Evolutionary conservation across 2,113 vertebrate species (phyloP), one percentile per base, ranked within the genome.

Genomic region (Osmerus mordax): DNA sequence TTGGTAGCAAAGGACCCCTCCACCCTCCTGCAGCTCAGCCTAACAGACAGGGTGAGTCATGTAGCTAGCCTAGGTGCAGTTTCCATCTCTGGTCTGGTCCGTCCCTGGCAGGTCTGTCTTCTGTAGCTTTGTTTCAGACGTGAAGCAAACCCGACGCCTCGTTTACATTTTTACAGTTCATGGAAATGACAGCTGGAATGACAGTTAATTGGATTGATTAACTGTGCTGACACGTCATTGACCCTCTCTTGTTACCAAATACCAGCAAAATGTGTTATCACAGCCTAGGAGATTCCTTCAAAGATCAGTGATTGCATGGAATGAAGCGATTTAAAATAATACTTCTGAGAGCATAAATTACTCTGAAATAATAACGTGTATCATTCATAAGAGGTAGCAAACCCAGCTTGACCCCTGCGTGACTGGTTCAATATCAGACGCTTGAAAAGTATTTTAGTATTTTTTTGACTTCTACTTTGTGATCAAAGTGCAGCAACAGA

Each of bases 401-500:
- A 75, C 21, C 69, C 72, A 7, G 58, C 55, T 78, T 85, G 84
- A 82, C 83, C 85, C 88, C 82, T 61, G 64, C 71, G 55, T 86
- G 86, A 88, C 87, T 87, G 8, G 64, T 72, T 73, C 56, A 81
- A 65, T 79, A 79, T 67, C 19, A 32, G 75, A 25, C 78, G 76
- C 77, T 77, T 61, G 70, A 78, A 80, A 76, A 76, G 69, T 32
- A 36, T 64, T 8, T 64, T 83, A 75, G 63, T 36, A 7, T 47
- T 59, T 25, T 73, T 81, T 81, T 81, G 67, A 83, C 84, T 90
- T 84, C 86, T 81, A 78, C 81, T 78, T 21, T 13, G 56, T 83
- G 85, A 91, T 90, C 89, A 91, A 89, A 90, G 88, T 85, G 76
- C 77, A 73, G 53, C 62, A 75, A 78, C 65, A 80, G 71, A 76